Percentiles rank a stretch among this genome's conserved stretches.
phyloP scores from a whole-genome alignment of 2,888 invertebrate genomes.

The Dascillus cervinus region DNA sequence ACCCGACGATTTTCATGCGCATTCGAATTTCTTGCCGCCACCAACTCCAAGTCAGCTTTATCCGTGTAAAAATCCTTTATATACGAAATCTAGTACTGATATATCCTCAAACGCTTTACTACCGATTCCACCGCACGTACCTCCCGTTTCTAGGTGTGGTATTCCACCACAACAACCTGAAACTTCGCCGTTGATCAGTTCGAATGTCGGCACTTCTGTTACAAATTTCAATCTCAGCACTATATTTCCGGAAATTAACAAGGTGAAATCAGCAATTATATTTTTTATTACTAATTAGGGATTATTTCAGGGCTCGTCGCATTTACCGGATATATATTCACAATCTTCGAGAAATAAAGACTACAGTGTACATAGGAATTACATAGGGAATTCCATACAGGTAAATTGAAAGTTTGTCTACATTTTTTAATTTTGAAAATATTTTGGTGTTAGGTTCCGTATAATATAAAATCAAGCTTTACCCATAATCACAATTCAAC shows the following conservation, averaged over 20 bases:
- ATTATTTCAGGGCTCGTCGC: constrained; percentile 16
- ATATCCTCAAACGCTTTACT: constrained; percentile 26
- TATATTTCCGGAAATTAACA: constrained; percentile 76
- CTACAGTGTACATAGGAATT: constrained; percentile 17
- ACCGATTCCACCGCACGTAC: constrained; percentile 28
- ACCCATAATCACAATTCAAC: too few relatives aligned
- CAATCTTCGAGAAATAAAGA: constrained; percentile 16
- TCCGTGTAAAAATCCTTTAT: constrained; percentile 38
- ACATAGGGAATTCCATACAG: constrained; percentile 16
- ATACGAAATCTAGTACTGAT: constrained; percentile 31
- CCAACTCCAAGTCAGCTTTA: constrained; percentile 32
- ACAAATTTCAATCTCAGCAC: constrained; percentile 78
- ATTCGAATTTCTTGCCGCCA: constrained; percentile 35
- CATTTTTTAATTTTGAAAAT: not conserved
- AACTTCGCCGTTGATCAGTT: constrained; percentile 28
- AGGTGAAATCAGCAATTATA: constrained; percentile 25
- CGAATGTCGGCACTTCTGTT: constrained; percentile 45
- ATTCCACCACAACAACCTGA: constrained; percentile 35
- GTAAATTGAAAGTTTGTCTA: constrained; percentile 11
- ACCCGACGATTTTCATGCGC: constrained; percentile 40
- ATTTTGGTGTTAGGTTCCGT: constrained; percentile 20
- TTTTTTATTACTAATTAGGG: constrained; percentile 2
- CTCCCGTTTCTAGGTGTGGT: constrained; percentile 16
- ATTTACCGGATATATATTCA: constrained; percentile 19
- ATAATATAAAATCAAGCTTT: constrained; percentile 20